Evolutionary conservation across 2,888 invertebrate genomes (phyloP), one percentile per base, ranked within the genome.

Genomic region (Dasysyrphus albostriatus): DNA sequence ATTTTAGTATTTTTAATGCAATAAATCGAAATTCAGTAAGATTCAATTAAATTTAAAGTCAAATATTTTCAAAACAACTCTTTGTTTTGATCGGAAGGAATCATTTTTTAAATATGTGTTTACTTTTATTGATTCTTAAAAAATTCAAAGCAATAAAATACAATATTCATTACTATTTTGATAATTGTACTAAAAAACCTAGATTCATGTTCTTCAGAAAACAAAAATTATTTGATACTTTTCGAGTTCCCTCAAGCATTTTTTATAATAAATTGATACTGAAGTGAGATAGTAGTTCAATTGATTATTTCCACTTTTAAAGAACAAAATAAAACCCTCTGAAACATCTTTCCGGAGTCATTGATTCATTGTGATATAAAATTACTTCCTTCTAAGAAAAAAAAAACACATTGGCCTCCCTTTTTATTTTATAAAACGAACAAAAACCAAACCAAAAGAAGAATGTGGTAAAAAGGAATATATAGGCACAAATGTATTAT

Each of bases 341-440:
- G 12, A 63, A 39, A n/a, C 74, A n/a, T 59, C 54, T 44, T 39
- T 63, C 32, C 75, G 29, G 54, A 42, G 75, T 79, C 87, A 87
- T 75, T 87, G 74, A 83, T 79, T 87, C 87, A 79, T 78, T 72
- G 83, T 59, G 10, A 49, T 72, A 70, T 72, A 67, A 79, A 77
- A 87, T 67, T 78, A 83, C 87, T 83, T 87, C 87, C 87, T 78
- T 63, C 78, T 87, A 49, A 19, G 3, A 1, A 24, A 24, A 24
- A 24, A 49, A 67, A 54, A 69, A 61, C n/a, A 39, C 32, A 69
- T 51, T 42, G 42, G 39, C 51, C 32, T 67, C 12, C 10, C 78
- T 72, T 78, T 47, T 78, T 47, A 32, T 19, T 6, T 51, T 12
- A 5, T n/a, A 34, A 34, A 34, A 12, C 7, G 16, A 37, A 34